Conservation (phyloP, 2,113 vertebrate genomes). For the Rissa tridactyla region DNA sequence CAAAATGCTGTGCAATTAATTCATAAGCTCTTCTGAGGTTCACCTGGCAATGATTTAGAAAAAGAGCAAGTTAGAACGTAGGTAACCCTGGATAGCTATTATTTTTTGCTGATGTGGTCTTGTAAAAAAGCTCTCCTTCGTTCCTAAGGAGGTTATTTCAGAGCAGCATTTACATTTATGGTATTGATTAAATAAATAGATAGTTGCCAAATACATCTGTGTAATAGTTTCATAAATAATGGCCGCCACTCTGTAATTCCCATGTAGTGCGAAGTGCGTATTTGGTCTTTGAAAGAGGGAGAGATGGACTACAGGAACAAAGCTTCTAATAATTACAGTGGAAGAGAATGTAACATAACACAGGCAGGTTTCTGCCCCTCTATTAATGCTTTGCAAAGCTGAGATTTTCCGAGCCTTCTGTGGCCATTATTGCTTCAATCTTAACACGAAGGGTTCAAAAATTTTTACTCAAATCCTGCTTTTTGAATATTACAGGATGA, state of each 20-base stretch:
- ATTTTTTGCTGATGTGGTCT: not conserved
- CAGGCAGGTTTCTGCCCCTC: not conserved
- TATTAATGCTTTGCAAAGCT: not conserved
- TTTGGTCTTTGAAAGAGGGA: not conserved
- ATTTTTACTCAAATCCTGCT: slow-evolving; percentile 6
- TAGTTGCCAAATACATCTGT: slow-evolving; percentile 3
- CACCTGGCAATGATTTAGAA: not conserved
- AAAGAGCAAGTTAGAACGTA: not conserved
- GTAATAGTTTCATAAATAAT: not conserved
- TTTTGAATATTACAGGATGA: not conserved
- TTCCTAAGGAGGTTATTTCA: slow-evolving; percentile 4
- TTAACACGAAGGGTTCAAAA: not conserved
- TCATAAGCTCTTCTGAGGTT: not conserved
- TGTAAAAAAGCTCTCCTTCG: not conserved
- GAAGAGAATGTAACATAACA: not conserved
- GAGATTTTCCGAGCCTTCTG: not conserved
- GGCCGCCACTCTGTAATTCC: not conserved
- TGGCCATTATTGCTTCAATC: not conserved
- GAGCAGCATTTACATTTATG: not conserved
- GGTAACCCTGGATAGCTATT: not conserved
- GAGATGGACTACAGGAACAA: not conserved
- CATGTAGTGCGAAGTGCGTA: not conserved
- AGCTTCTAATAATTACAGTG: not conserved
- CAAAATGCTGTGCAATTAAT: slow-evolving; percentile 9
- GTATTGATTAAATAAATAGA: slow-evolving; percentile 37